Evolutionary conservation across 2,888 invertebrate genomes (phyloP).

Genomic region (Tetropium fuscum): DNA sequence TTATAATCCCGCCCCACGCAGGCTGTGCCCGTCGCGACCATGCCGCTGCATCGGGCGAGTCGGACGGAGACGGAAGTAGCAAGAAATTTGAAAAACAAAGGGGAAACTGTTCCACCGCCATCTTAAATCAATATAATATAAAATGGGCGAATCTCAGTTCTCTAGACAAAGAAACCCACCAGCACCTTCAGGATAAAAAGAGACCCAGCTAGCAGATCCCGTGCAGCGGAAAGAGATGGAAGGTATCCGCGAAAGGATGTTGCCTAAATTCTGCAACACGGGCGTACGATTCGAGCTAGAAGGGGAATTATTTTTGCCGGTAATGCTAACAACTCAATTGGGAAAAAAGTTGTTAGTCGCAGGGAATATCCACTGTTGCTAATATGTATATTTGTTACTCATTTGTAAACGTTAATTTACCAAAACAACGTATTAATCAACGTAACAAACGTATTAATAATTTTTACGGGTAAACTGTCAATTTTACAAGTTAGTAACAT

Average conservation of each 20-base stretch:
- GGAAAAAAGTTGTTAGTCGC: no score
- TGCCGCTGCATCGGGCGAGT: conserved; percentile 12
- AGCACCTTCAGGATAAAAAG: conserved; percentile 59
- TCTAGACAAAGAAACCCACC: conserved; percentile 62
- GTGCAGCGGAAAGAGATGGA: conserved; percentile 40
- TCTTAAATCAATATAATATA: conserved; percentile 67
- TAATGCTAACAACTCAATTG: background rate
- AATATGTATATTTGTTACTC: background rate
- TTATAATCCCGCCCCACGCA: conserved; percentile 30
- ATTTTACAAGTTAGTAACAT: no score
- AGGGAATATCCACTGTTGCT: conserved; percentile 22
- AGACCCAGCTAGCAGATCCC: conserved; percentile 43
- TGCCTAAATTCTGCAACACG: conserved; percentile 27
- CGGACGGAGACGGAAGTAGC: conserved; percentile 33
- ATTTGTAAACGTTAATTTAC: no score
- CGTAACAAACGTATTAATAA: no score
- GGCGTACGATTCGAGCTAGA: background rate
- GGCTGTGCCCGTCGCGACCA: conserved; percentile 26
- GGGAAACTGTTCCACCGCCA: conserved; percentile 58
- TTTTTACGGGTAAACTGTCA: no score
- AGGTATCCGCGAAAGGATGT: conserved; percentile 40
- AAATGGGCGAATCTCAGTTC: conserved; percentile 65
- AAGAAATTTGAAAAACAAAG: conserved; percentile 47
- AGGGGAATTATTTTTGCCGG: background rate
- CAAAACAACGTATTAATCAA: no score